Evolutionary conservation across 1,140 invertebrate species (phyloP), one percentile per base, ranked within the genome.

Genomic region (Drosophila kikkawai): DNA sequence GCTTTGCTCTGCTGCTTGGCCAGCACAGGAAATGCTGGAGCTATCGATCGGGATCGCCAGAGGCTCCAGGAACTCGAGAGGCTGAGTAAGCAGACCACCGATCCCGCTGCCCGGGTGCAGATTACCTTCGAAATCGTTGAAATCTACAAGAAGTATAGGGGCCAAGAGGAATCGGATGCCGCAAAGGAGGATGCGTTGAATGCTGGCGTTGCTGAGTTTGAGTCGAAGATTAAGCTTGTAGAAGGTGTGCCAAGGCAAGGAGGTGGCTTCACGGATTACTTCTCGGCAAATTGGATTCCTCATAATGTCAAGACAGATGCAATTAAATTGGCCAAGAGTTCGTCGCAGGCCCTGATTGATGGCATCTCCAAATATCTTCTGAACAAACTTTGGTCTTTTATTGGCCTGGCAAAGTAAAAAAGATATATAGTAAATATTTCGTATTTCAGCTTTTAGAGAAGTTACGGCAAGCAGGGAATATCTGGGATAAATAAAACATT

Each of bases 141-240:
- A 11, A 53, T 53, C n/a, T 36, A 36, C 50, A 53, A 36, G 17
- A 53, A 11, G n/a, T 53, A 53, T 13, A 53, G 32, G 7, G 17
- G 29, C 7, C n/a, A 36, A 36, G 32, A 2, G 3, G 6, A 19
- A 13, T 12, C 50, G 11, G 11, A 34, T 36, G 12, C 12, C n/a
- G 7, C 50, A 7, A 3, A 19, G 6, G n/a, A 53, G n/a, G 1
- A 11, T 13, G n/a, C 4, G 9, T 13, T 53, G 11, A 34, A 53
- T 36, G 50, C n/a, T 12, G 32, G 12, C 6, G 32, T 53, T 19
- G 0, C 7, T 4, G 3, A 36, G 1, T 53, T 53, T 3, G 17
- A 53, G 17, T 36, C 50, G 1, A 53, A 36, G 7, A 36, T 36
- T 53, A 12, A 0, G 12, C 17, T 53, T 4, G 51, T 53, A 13